A percentile compares a stretch with the other conserved stretches of the same genome.
Conservation (phyloP, 1,140 invertebrate species). For the Rhagoletis zephyria region DNA sequence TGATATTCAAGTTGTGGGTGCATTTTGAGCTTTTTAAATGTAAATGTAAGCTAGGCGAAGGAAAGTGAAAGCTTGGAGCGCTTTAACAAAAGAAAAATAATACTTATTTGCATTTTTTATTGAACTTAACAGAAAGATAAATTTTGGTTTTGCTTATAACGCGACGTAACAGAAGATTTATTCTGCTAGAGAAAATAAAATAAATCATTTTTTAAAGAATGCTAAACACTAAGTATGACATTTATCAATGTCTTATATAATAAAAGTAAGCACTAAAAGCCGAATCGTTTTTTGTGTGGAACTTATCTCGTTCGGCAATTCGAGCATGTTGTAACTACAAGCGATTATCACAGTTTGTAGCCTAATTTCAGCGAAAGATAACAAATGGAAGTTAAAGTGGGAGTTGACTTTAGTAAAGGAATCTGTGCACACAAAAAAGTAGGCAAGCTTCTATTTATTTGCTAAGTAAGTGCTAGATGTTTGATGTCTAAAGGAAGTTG, state of each 20-base stretch:
- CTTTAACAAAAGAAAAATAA: not conserved
- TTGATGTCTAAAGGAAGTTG: not conserved
- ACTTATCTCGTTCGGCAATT: not conserved
- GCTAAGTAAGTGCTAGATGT: not conserved
- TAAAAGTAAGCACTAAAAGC: not conserved
- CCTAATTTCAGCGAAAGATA: not conserved
- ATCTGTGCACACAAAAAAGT: not conserved
- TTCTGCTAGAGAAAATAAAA: not conserved
- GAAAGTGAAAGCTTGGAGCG: not conserved
- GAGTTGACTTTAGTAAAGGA: not conserved
- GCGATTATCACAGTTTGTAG: not conserved
- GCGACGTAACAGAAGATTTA: not conserved
- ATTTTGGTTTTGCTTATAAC: too few relatives aligned
- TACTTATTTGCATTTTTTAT: too few relatives aligned
- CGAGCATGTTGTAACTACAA: not conserved
- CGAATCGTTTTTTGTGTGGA: not conserved
- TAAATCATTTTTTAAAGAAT: not conserved
- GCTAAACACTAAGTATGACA: not conserved
- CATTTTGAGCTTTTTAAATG: not conserved
- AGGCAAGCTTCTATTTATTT: not conserved
- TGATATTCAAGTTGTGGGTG: not conserved
- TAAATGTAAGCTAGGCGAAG: not conserved
- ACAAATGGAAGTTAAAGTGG: not conserved
- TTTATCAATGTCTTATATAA: constrained; percentile 2
- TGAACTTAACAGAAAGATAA: too few relatives aligned